Conservation (phyloP, 2,113 vertebrate genomes). For the Apteryx owenii region DNA sequence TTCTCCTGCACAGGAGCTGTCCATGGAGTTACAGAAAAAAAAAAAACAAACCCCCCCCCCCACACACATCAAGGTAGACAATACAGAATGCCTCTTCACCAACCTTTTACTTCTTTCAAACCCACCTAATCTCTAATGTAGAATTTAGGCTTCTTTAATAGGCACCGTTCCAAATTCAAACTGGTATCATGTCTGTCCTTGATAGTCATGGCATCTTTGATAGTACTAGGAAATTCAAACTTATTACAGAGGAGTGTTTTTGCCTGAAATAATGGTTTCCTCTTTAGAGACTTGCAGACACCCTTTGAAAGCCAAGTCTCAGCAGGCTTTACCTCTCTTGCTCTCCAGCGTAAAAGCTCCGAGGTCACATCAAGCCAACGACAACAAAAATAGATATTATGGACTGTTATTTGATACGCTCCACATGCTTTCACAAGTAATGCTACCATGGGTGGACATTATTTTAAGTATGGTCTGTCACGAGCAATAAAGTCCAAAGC, state of each 20-base stretch:
- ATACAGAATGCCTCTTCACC: background rate
- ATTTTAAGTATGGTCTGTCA: accelerated
- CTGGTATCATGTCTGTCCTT: background rate
- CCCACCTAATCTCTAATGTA: background rate
- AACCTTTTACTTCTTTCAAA: background rate
- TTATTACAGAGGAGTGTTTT: background rate
- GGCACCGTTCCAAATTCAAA: background rate
- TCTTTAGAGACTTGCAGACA: background rate
- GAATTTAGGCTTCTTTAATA: background rate
- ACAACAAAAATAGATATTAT: accelerated
- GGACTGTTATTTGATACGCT: background rate
- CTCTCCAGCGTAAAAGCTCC: background rate
- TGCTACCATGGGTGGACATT: accelerated
- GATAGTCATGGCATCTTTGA: background rate
- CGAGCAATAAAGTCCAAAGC: background rate
- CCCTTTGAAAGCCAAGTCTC: background rate
- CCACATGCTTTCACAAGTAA: background rate
- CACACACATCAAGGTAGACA: background rate
- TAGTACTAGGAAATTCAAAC: background rate
- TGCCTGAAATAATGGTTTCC: background rate
- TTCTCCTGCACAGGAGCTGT: background rate
- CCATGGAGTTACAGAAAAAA: background rate
- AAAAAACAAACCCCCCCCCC: too few species aligned
- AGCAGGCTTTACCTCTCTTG: too few species aligned
- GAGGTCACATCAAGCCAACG: background rate